Conservation (phyloP, 2,888 invertebrate species). For the Pterostichus niger region DNA sequence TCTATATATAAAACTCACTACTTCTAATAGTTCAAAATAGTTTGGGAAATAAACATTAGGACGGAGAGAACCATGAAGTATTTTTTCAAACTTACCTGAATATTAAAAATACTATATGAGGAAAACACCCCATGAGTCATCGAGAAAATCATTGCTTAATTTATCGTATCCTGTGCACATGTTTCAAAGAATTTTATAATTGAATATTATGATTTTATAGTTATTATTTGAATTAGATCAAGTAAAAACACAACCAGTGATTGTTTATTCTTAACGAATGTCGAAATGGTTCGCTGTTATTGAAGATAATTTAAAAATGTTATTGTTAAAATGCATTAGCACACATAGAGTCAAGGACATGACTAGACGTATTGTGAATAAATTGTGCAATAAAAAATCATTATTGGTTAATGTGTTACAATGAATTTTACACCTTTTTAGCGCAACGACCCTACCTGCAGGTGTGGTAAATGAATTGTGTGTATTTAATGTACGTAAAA, state of each 20-base stretch:
- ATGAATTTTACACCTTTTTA: conserved; percentile 39
- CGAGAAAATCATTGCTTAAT: background rate
- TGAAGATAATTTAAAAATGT: conserved; percentile 46
- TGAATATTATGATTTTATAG: background rate
- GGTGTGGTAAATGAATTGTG: conserved; percentile 27
- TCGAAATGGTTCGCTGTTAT: conserved; percentile 43
- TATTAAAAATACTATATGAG: background rate
- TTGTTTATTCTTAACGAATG: conserved; percentile 3
- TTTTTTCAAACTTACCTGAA: background rate
- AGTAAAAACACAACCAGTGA: conserved; percentile 14
- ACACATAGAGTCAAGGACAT: conserved; percentile 14
- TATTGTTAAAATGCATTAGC: conserved; percentile 53
- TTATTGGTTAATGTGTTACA: conserved; percentile 38
- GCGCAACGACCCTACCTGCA: conserved; percentile 31
- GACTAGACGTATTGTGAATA: conserved; percentile 8
- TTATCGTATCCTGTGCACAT: background rate
- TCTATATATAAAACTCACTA: background rate
- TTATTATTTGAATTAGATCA: background rate
- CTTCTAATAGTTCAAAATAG: background rate
- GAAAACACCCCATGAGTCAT: conserved; percentile 15
- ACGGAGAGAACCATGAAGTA: too few relatives aligned
- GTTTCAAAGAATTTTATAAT: background rate
- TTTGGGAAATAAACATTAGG: background rate
- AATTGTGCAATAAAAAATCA: conserved; percentile 49
- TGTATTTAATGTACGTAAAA: conserved; percentile 32